These are phyloP conservation scores for Azorinus chamasolen DNA, from an alignment of 2,888 invertebrate species.

Conservation along the genomic window DNA sequence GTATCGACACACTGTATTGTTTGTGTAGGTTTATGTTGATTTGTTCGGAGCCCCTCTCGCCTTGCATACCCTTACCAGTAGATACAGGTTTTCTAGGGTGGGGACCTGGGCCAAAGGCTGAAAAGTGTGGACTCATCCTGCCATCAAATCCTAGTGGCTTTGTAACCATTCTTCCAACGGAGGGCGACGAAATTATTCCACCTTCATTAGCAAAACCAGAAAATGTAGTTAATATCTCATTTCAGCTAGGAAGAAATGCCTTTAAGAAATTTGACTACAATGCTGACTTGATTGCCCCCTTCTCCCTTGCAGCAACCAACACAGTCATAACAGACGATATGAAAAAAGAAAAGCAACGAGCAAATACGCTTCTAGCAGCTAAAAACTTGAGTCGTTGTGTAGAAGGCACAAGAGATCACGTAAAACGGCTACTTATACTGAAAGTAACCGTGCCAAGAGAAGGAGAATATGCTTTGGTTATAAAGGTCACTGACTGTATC, in stretches of 20 bases:
- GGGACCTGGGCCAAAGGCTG: conserved; percentile 55
- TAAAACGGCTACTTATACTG: conserved; percentile 12
- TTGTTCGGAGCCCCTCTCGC: no score
- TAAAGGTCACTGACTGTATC: conserved; percentile 33
- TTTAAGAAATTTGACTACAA: no score
- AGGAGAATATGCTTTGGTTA: conserved; percentile 33
- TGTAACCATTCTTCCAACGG: conserved; percentile 1
- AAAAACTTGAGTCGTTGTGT: neutral
- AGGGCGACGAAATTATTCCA: no score
- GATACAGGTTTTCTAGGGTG: conserved; percentile 41
- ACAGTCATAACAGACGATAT: no score
- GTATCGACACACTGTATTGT: conserved; percentile 6
- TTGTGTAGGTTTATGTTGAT: no score
- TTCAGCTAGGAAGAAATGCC: no score
- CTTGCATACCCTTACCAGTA: conserved; percentile 18
- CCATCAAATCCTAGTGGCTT: conserved; percentile 49
- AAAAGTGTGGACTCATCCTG: conserved; percentile 43
- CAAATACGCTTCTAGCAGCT: no score
- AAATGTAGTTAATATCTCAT: no score
- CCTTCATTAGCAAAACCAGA: no score
- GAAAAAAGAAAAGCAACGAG: no score
- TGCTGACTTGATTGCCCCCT: no score
- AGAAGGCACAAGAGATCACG: conserved; percentile 15
- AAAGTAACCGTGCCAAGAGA: conserved; percentile 6
- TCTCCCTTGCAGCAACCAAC: no score